Percentiles rank a stretch among this genome's conserved stretches.
phyloP scores from a whole-genome alignment of 2,888 invertebrate species.

The Pollenia angustigena region DNA sequence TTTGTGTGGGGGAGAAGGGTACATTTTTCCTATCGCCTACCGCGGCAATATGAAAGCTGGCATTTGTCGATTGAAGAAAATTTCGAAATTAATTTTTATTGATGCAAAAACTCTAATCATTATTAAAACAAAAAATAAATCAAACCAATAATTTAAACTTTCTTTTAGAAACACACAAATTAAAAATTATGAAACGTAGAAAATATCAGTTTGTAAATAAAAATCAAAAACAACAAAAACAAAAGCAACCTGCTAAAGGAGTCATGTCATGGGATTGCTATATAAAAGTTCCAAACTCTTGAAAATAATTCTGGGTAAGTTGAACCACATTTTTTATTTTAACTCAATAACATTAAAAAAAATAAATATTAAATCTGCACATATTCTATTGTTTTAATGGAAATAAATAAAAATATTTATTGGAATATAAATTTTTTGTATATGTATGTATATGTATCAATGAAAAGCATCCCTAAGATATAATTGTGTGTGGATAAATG shows the following conservation, averaged over 20 bases:
- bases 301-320: constrained; percentile 84
- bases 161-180: constrained; percentile 80
- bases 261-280: constrained; percentile 84
- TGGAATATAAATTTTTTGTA: neutral
- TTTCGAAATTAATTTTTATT: no score
- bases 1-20: no score
- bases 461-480: constrained; percentile 58
- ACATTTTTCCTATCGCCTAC: no score
- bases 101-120: no score
- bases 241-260: constrained; percentile 80
- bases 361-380: neutral
- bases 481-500: neutral
- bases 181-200: constrained; percentile 81
- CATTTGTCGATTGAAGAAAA: no score
- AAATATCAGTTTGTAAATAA: constrained; percentile 76
- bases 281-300: constrained; percentile 84
- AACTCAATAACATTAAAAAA: neutral
- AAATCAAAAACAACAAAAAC: constrained; percentile 77
- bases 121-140: neutral
- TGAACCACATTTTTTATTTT: neutral
- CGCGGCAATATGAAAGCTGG: no score
- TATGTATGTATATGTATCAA: neutral
- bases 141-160: constrained; percentile 20
- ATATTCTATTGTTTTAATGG: constrained; percentile 17
- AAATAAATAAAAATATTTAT: neutral